Percentiles rank a stretch among this genome's conserved stretches.
Conservation (phyloP, 2,888 invertebrate genomes). For the Cheilosia soror region DNA sequence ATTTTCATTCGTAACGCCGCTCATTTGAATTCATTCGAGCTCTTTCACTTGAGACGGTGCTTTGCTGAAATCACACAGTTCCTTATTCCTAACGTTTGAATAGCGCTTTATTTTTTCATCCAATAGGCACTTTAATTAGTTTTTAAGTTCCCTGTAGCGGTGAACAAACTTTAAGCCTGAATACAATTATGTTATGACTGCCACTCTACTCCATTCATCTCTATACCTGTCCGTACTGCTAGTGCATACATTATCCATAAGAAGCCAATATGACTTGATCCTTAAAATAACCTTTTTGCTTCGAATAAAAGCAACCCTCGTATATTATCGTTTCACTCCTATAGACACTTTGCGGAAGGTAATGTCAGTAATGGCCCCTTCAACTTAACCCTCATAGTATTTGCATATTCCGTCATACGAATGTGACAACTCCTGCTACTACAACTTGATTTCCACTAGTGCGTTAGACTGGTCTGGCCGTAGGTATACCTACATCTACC, state of each 20-base stretch:
- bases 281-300: conserved; percentile 33
- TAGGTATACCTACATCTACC: background rate
- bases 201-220: conserved; percentile 18
- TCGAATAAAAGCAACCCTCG: conserved; percentile 9
- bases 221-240: conserved; percentile 30
- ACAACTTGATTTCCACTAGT: conserved; percentile 34
- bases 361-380: conserved; percentile 26
- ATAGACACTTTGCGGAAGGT: conserved; percentile 44
- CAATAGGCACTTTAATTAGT: conserved; percentile 52
- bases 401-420: conserved; percentile 42
- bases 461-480: conserved; percentile 12
- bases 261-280: conserved; percentile 44
- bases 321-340: background rate
- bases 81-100: background rate
- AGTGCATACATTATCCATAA: conserved; percentile 9
- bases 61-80: background rate
- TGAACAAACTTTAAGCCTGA: conserved; percentile 37
- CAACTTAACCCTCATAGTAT: conserved; percentile 56
- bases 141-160: conserved; percentile 40
- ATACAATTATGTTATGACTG: background rate
- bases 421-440: conserved; percentile 28
- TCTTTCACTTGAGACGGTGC: background rate
- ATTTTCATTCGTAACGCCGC: no score
- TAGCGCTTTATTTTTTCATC: background rate
- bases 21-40: background rate